Evolutionary conservation across 2,888 invertebrate species (phyloP).

Genomic region (Prosapia bicincta): DNA sequence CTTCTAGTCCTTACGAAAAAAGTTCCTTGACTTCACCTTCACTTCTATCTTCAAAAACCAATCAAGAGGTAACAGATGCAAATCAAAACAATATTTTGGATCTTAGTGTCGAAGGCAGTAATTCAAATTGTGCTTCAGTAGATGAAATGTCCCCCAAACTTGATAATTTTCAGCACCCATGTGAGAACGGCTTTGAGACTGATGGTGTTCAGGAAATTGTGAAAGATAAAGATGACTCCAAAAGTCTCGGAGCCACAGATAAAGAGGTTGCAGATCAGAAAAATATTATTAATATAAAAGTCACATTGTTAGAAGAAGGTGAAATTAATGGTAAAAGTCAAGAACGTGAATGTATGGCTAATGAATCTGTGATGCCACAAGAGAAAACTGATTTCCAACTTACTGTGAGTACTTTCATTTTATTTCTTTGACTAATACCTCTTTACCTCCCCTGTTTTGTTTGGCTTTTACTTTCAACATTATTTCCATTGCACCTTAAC

Average conservation of each 20-base stretch:
- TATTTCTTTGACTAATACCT: background rate
- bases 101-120: background rate
- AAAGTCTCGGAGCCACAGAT: background rate
- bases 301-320: background rate
- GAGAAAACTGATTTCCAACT: background rate
- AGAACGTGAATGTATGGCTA: background rate
- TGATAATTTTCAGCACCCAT: background rate
- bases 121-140: background rate
- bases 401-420: background rate
- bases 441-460: background rate
- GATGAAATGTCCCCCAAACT: background rate
- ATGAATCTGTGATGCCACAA: background rate
- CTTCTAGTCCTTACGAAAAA: background rate
- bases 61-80: background rate
- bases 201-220: background rate
- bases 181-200: background rate
- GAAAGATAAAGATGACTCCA: background rate
- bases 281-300: background rate
- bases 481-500: background rate
- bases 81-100: constrained; percentile 2
- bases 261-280: background rate
- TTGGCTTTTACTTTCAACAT: background rate
- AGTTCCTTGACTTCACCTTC: background rate
- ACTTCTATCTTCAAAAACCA: background rate
- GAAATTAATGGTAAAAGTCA: background rate